phyloP scores from a whole-genome alignment of 1,140 invertebrate genomes.

The Drosophila sp. region DNA sequence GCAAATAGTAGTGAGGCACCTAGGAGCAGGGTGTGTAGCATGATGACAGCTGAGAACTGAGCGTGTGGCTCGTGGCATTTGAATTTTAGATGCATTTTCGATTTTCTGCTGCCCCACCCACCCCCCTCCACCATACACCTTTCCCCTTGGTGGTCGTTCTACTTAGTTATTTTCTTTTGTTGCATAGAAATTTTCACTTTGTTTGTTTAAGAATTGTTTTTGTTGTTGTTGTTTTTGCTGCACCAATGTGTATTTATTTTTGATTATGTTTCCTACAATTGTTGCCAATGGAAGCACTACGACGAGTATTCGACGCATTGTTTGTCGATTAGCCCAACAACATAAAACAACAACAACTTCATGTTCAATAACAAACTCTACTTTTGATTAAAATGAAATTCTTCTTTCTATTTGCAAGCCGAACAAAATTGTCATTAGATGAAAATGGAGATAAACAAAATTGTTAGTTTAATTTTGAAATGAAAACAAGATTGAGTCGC shows the following conservation, averaged over 20 bases:
- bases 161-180: slow-evolving; percentile 52
- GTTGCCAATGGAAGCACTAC: background rate
- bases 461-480: too few species aligned
- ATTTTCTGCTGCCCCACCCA: slow-evolving; percentile 56
- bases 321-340: slow-evolving; percentile 40
- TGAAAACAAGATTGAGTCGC: too few species aligned
- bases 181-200: slow-evolving; percentile 69
- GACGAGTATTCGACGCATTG: slow-evolving; percentile 33
- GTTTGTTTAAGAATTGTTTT: slow-evolving; percentile 64
- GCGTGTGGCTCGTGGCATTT: slow-evolving; percentile 48
- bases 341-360: slow-evolving; percentile 40
- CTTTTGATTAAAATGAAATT: background rate
- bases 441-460: background rate
- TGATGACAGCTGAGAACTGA: background rate
- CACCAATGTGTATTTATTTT: slow-evolving; percentile 62
- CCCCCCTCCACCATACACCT: slow-evolving; percentile 22
- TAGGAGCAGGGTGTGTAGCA: slow-evolving; percentile 31
- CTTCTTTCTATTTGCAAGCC: background rate
- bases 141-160: slow-evolving; percentile 15
- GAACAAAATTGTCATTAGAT: background rate
- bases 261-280: slow-evolving; percentile 52
- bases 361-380: slow-evolving; percentile 27
- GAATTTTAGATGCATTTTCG: slow-evolving; percentile 76
- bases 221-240: slow-evolving; percentile 37
- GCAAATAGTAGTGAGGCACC: slow-evolving; percentile 45